These are phyloP conservation scores for Porites cylindrica DNA, from an alignment of 92 coral and sea anemone genomes.

Conservation along the genomic window DNA sequence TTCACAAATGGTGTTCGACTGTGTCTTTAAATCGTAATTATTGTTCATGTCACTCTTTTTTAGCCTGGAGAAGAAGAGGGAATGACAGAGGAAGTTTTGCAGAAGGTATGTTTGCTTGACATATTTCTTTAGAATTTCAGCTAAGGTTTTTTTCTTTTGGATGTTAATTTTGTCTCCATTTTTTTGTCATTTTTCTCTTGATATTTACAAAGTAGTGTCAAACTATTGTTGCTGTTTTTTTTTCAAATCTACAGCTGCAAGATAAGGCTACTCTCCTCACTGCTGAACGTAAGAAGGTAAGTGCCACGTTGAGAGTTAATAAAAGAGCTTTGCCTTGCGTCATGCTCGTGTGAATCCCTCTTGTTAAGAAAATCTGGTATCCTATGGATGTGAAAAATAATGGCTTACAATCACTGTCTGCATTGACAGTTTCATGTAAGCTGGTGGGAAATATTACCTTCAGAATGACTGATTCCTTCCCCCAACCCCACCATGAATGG, in stretches of 20 bases:
- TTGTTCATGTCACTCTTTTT: neutral
- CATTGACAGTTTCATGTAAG: too few relatives aligned
- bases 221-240: neutral
- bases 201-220: neutral
- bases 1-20: neutral
- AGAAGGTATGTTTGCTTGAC: constrained; percentile 71
- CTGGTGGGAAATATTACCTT: too few relatives aligned
- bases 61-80: constrained; percentile 97
- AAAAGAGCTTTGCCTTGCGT: too few relatives aligned
- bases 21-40: too few relatives aligned
- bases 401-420: too few relatives aligned
- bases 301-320: neutral
- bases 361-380: too few relatives aligned
- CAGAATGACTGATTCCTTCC: too few relatives aligned
- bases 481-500: too few relatives aligned
- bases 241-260: constrained; percentile 79
- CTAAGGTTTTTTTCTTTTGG: neutral
- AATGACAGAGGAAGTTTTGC: constrained; percentile 97
- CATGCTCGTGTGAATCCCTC: too few relatives aligned
- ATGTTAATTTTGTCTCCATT: neutral
- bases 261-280: constrained; percentile 98
- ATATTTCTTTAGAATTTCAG: neutral
- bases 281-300: constrained; percentile 99
- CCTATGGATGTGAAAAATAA: too few relatives aligned
- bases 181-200: neutral